A percentile compares a stretch with the other conserved stretches of the same genome.
Evolutionary conservation across 2,888 invertebrate genomes (phyloP).

Genomic region (Rhopalosiphum nymphaeae): DNA sequence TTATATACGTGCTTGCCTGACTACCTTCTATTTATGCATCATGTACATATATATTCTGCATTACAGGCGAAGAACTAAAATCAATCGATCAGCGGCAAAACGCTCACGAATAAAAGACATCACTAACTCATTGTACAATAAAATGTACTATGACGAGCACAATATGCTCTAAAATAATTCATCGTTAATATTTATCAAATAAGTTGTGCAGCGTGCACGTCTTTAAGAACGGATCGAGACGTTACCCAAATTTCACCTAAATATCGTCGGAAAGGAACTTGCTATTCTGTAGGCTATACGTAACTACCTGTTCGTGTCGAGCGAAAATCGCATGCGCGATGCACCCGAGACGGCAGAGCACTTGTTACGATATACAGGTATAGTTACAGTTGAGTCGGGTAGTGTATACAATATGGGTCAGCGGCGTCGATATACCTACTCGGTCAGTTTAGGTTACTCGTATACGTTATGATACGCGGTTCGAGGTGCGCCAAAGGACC

Average conservation of each 20-base stretch:
- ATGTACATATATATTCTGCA: not conserved
- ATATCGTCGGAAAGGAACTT: not conserved
- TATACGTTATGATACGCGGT: not conserved
- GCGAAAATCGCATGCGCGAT: not conserved
- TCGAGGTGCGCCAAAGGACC: not conserved
- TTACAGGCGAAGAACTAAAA: not conserved
- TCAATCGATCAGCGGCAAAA: not conserved
- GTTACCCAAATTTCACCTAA: not conserved
- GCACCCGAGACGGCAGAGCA: not conserved
- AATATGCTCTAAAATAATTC: not conserved
- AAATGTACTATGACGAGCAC: not conserved
- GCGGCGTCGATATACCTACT: not conserved
- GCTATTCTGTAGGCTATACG: not conserved
- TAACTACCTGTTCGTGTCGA: not conserved
- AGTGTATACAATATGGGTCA: not conserved
- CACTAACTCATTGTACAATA: not conserved
- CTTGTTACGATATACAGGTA: not conserved
- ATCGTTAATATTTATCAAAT: too few species aligned
- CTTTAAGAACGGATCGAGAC: not conserved
- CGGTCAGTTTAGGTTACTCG: not conserved
- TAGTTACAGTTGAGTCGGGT: not conserved
- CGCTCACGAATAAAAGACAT: not conserved
- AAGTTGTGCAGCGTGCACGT: not conserved
- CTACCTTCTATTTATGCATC: not conserved
- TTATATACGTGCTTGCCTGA: not conserved